These are phyloP conservation scores for Protobothrops mucrosquamatus DNA, from an alignment of 2,113 vertebrate genomes.

Conservation along the genomic window DNA sequence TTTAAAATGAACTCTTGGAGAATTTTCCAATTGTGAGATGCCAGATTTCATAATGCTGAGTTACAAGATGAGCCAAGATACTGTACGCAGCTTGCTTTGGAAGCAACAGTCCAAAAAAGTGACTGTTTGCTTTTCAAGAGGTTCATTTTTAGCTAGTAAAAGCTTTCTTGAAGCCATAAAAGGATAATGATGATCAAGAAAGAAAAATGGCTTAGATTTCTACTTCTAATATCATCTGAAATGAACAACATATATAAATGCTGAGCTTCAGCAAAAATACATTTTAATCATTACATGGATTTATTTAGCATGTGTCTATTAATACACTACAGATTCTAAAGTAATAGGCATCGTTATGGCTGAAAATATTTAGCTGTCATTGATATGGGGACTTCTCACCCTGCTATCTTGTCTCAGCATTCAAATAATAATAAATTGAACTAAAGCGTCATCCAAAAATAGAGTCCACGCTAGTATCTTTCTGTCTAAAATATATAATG, in stretches of 20 bases:
- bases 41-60: accelerated
- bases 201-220: neutral
- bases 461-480: neutral
- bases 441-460: neutral
- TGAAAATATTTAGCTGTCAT: neutral
- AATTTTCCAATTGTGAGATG: neutral
- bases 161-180: neutral
- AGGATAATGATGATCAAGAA: neutral
- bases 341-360: neutral
- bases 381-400: neutral
- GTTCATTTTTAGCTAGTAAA: neutral
- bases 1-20: neutral
- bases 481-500: neutral
- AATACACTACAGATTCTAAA: neutral
- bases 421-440: neutral
- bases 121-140: neutral
- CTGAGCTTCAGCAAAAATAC: neutral
- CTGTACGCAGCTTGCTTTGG: accelerated
- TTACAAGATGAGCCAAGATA: accelerated
- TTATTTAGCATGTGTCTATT: neutral
- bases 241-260: neutral
- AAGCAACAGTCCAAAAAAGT: neutral
- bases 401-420: neutral
- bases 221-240: neutral
- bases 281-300: neutral